A percentile compares a stretch with the other conserved stretches of the same genome.
Evolutionary conservation across 2,797 vertebrate species (phyloP).

Genomic region (Macrochelys suwanniensis): DNA sequence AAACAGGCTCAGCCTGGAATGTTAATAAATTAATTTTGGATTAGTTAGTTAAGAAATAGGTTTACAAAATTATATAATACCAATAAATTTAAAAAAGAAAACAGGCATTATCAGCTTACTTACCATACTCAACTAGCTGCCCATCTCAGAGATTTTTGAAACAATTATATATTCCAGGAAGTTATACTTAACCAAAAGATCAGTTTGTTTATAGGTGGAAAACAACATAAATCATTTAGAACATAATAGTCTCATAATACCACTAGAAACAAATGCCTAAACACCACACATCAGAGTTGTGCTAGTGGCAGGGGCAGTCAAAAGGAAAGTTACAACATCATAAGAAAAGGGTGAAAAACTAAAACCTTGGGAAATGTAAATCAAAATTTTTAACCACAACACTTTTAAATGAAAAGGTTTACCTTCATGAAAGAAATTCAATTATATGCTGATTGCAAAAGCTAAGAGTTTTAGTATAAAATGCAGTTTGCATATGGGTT

Average conservation of each 20-base stretch:
- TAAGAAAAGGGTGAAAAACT: background rate
- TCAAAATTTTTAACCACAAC: background rate
- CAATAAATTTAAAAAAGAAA: background rate
- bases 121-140: background rate
- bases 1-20: background rate
- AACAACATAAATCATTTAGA: background rate
- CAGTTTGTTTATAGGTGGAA: background rate
- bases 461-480: background rate
- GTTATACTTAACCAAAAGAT: background rate
- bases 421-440: background rate
- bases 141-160: background rate
- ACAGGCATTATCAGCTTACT: background rate
- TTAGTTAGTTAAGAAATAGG: background rate
- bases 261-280: background rate
- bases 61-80: background rate
- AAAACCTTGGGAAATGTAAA: background rate
- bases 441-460: background rate
- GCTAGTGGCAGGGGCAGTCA: background rate
- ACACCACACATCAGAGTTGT: background rate
- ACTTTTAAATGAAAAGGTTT: background rate
- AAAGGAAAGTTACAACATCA: background rate
- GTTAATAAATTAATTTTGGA: background rate
- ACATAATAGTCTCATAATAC: background rate
- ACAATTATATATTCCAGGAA: background rate
- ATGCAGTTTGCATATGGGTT: background rate